Evolutionary conservation across 2,797 vertebrate species (phyloP), one percentile per base, ranked within the genome.

Genomic region (Echeneis naucrates): DNA sequence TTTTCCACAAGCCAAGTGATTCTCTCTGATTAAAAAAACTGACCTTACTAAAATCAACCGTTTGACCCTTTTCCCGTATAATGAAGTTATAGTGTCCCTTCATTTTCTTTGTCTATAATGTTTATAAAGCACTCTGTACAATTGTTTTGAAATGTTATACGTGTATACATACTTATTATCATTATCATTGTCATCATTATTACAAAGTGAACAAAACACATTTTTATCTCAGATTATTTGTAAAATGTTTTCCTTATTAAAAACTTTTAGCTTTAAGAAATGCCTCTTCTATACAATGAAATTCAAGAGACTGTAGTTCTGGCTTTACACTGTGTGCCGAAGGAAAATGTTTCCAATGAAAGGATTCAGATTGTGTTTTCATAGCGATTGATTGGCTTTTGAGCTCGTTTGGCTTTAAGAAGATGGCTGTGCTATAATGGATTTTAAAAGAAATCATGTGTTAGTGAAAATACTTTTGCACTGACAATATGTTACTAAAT

Each of bases 121-220:
- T 47, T 44, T 53, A 30, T 21, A 40, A 70, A 81, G 75, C 67
- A 86, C 75, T 85, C 84, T 90, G 84, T 83, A 74, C 70, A 73
- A 80, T 60, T 63, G 62, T 35, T 88, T 85, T 83, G 62, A 86
- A 86, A 77, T 24, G 62, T 72, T 45, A 37, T 50, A 53, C 57
- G 72, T 51, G 30, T 23, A 55, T 9, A 45, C 17, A 30, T 30
- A 30, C 61, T 64, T 19, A 80, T 72, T 38, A 52, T 37, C 21
- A 56, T 67, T 12, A 54, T 40, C 14, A 60, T 32, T 42, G 56
- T 56, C 72, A 55, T 37, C 58, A 70, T 69, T 75, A 47, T 58
- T 64, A 85, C 58, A 81, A 77, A 68, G 33, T 77, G 24, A 80
- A 80, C 48, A 74, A 75, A 68, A 68, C 55, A 57, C 38, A 67